phyloP scores from a whole-genome alignment of 2,888 invertebrate species.

The Prosopocoilus inquinatus region DNA sequence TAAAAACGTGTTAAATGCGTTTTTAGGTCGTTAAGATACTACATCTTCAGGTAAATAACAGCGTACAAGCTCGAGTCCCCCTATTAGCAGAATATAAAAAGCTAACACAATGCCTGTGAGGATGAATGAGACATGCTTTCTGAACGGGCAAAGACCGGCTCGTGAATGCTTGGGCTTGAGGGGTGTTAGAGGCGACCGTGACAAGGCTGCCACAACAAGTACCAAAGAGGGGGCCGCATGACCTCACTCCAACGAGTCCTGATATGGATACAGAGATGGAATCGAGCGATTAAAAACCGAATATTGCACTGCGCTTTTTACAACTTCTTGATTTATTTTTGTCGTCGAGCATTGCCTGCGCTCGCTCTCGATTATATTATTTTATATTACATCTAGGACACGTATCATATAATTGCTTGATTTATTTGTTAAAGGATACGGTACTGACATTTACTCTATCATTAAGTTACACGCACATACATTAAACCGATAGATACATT shows the following conservation, averaged over 20 bases:
- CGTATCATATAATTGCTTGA: too few relatives aligned
- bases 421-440: too few relatives aligned
- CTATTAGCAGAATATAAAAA: slow-evolving; percentile 38
- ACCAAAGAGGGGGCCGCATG: slow-evolving; percentile 33
- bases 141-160: slow-evolving; percentile 37
- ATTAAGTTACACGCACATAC: too few relatives aligned
- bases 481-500: too few relatives aligned
- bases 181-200: slow-evolving; percentile 39
- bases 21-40: slow-evolving; percentile 29
- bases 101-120: slow-evolving; percentile 35
- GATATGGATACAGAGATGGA: slow-evolving; percentile 35
- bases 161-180: slow-evolving; percentile 30
- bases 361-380: too few relatives aligned
- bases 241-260: slow-evolving; percentile 36
- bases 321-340: too few relatives aligned
- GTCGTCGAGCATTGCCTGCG: too few relatives aligned
- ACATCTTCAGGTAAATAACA: slow-evolving; percentile 35
- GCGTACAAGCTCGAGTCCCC: slow-evolving; percentile 31
- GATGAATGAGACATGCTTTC: slow-evolving; percentile 39
- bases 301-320: slow-evolving; percentile 6
- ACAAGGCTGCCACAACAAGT: slow-evolving; percentile 37
- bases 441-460: too few relatives aligned
- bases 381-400: too few relatives aligned
- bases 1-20: too few relatives aligned
- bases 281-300: slow-evolving; percentile 7